Conservation (phyloP, 1,140 invertebrate species). For the Philotrypesis tridentata region DNA sequence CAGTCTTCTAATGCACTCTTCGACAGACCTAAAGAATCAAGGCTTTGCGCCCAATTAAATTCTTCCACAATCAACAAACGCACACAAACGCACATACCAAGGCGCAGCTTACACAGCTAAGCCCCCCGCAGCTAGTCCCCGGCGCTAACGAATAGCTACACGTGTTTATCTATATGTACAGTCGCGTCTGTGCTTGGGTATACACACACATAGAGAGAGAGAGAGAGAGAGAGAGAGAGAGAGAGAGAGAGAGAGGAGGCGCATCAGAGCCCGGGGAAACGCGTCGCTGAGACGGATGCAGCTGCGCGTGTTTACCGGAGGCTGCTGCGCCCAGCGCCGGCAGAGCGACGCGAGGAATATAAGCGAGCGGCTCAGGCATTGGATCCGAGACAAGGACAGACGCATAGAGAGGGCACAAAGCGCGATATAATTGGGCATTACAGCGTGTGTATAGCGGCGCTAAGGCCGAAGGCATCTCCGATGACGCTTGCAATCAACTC, state of each 20-base stretch:
- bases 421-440: conserved; percentile 30
- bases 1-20: not conserved
- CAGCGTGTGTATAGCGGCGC: not conserved
- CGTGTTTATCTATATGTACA: not conserved
- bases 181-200: too few species aligned
- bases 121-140: too few species aligned
- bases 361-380: too few species aligned
- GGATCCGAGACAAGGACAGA: not conserved
- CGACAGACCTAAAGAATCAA: too few species aligned
- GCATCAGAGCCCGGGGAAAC: too few species aligned
- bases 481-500: conserved; percentile 43
- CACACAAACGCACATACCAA: too few species aligned
- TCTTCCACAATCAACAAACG: too few species aligned
- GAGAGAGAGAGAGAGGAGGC: not conserved
- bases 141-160: not conserved
- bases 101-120: too few species aligned
- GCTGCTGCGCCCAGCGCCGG: not conserved
- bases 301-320: not conserved
- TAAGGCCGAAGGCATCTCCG: not conserved
- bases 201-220: not conserved
- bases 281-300: too few species aligned
- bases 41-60: too few species aligned
- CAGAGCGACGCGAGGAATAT: too few species aligned
- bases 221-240: not conserved
- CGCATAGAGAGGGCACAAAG: conserved; percentile 37